These are phyloP conservation scores for Heliconius ethilla DNA, from an alignment of 2,888 invertebrate genomes.

Conservation along the genomic window DNA sequence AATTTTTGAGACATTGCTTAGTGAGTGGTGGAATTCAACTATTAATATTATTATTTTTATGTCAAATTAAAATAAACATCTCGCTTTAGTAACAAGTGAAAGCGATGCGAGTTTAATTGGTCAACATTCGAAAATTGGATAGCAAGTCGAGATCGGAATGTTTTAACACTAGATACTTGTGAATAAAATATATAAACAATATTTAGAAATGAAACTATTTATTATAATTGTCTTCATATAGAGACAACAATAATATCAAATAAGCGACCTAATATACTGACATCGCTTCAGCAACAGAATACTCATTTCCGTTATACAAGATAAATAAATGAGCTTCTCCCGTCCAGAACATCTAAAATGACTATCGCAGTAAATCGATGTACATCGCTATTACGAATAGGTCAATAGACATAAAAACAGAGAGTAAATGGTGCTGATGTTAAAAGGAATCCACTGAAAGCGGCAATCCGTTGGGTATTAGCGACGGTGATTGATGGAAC, in stretches of 20 bases:
- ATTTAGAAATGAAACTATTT: no score
- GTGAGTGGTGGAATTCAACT: no score
- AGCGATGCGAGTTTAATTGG: no score
- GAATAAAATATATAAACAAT: no score
- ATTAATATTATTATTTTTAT: no score
- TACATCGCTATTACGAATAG: slow-evolving; percentile 8
- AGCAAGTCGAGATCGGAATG: no score
- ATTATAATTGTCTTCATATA: neutral
- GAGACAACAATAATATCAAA: neutral
- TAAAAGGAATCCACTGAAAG: slow-evolving; percentile 49
- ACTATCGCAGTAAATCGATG: slow-evolving; percentile 2
- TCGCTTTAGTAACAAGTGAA: no score
- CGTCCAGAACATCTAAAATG: slow-evolving; percentile 6
- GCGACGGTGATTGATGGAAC: slow-evolving; percentile 55
- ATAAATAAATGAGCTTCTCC: neutral
- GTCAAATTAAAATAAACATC: no score
- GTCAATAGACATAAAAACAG: slow-evolving; percentile 47
- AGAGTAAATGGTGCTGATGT: slow-evolving; percentile 51
- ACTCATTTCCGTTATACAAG: neutral
- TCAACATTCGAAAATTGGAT: no score
- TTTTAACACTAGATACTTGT: no score
- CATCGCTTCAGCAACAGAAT: neutral
- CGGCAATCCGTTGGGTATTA: slow-evolving; percentile 38
- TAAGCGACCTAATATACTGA: neutral
- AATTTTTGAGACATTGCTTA: no score